Evolutionary conservation across 2,113 vertebrate genomes (phyloP).

Genomic region (Microtus pennsylvanicus): DNA sequence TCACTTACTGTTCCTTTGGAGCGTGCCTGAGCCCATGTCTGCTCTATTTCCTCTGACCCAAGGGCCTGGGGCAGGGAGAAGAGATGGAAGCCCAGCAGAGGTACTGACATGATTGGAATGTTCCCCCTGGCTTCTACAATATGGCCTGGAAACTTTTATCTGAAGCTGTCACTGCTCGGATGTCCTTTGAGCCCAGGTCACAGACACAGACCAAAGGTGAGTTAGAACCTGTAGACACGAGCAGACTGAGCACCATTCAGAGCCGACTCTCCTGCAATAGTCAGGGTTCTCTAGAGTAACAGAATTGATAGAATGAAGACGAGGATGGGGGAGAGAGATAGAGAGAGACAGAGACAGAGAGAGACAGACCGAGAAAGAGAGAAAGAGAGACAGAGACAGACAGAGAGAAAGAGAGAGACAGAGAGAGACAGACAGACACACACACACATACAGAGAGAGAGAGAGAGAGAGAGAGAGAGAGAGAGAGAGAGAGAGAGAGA

Average conservation of each 20-base stretch:
- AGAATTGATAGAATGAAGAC: neutral
- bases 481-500: too few species aligned
- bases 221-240: too few species aligned
- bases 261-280: neutral
- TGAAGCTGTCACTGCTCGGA: fast-evolving
- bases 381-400: too few species aligned
- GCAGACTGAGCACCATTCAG: neutral
- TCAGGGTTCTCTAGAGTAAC: neutral
- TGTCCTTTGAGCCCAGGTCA: neutral
- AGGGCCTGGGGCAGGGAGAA: neutral
- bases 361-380: too few species aligned
- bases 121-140: neutral
- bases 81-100: fast-evolving
- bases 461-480: too few species aligned
- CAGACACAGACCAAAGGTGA: neutral
- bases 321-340: too few species aligned
- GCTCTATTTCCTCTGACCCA: neutral
- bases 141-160: neutral
- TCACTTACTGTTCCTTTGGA: neutral
- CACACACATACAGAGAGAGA: too few species aligned
- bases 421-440: too few species aligned
- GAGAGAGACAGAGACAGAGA: too few species aligned
- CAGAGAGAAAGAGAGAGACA: too few species aligned
- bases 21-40: neutral
- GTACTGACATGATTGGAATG: too few species aligned